Conservation (phyloP, 2,888 invertebrate genomes). For the Siphlonurus alternatus region DNA sequence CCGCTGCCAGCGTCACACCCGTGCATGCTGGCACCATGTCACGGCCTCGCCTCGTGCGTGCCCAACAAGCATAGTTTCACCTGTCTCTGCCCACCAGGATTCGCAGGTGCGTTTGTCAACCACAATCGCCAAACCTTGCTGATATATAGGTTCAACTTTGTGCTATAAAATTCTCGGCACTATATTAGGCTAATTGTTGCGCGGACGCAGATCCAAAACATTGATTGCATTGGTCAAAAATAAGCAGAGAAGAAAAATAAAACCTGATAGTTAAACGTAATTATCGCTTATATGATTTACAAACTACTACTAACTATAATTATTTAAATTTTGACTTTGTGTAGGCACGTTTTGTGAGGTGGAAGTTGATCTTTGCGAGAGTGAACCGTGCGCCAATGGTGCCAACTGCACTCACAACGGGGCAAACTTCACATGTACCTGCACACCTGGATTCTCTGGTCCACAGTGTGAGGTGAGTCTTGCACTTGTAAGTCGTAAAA, state of each 20-base stretch:
- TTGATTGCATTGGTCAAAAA: no score
- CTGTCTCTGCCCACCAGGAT: constrained; percentile 34
- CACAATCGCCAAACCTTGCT: no score
- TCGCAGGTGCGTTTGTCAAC: constrained; percentile 31
- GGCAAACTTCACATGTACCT: constrained; percentile 28
- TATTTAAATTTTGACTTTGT: no score
- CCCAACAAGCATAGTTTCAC: constrained; percentile 11
- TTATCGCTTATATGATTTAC: no score
- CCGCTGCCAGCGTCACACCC: not conserved
- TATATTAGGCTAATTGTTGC: no score
- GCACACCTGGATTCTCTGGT: constrained; percentile 33
- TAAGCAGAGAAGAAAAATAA: no score
- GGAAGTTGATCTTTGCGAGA: constrained; percentile 29
- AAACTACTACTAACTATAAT: no score
- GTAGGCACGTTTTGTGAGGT: constrained; percentile 36
- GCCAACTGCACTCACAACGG: constrained; percentile 28
- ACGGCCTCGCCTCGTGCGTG: not conserved
- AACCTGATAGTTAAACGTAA: no score
- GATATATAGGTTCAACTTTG: no score
- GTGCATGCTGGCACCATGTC: not conserved
- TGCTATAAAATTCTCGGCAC: no score
- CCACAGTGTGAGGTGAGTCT: constrained; percentile 30
- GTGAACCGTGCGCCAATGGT: constrained; percentile 36
- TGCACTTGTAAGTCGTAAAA: constrained; percentile 33
- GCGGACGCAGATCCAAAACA: no score